Percentiles rank a stretch among this genome's conserved stretches.
Evolutionary conservation across 2,797 vertebrate species (phyloP).

Genomic region (Perodicticus potto): DNA sequence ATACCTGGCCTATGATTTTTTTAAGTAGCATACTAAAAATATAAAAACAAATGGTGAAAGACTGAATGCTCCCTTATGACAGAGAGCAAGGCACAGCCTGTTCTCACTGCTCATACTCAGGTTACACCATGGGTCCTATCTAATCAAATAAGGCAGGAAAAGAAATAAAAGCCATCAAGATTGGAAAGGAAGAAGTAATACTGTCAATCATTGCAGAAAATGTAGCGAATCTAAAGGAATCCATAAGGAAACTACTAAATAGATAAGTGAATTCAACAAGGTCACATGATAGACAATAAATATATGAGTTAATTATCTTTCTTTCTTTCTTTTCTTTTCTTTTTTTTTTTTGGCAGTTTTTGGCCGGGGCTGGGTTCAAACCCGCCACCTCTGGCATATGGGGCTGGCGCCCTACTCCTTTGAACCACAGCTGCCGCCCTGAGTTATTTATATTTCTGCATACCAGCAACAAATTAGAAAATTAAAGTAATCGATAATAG

Average conservation of each 20-base stretch:
- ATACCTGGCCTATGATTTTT: too few species aligned
- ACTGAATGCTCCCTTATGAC: not conserved
- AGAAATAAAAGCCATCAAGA: not conserved
- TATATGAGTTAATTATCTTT: not conserved
- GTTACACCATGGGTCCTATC: not conserved
- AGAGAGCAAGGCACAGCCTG: not conserved
- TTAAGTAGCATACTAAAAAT: not conserved
- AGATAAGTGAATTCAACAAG: not conserved
- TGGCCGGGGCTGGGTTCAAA: too few species aligned
- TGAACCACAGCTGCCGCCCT: too few species aligned
- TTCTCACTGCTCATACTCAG: not conserved
- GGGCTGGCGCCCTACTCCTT: too few species aligned
- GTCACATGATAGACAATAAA: not conserved
- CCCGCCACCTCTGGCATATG: too few species aligned
- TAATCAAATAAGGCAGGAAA: not conserved
- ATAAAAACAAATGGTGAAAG: not conserved
- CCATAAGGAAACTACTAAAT: not conserved
- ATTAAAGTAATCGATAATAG: not conserved
- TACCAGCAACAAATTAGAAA: not conserved
- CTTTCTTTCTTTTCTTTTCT: not conserved
- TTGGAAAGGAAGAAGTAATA: not conserved
- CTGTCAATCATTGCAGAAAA: not conserved
- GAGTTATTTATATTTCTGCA: not conserved
- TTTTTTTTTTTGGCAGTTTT: too few species aligned
- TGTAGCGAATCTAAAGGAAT: too few species aligned